Conservation (phyloP, 2,797 vertebrate species). For the Chaunax sp. region DNA sequence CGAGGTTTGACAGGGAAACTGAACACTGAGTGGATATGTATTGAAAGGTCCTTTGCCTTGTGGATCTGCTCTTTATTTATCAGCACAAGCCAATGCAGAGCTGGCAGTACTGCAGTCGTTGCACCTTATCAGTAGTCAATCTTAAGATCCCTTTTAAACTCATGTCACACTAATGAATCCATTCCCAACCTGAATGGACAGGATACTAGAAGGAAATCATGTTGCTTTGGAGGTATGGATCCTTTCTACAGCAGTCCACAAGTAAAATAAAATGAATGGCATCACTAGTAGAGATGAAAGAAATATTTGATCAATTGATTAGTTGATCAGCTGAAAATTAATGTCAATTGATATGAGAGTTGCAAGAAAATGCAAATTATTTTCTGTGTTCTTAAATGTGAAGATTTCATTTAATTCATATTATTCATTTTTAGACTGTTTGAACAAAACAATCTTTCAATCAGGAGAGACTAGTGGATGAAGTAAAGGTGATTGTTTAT, state of each 20-base stretch:
- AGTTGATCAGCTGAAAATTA: too few relatives aligned
- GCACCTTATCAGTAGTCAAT: conserved; percentile 20
- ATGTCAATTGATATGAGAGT: too few relatives aligned
- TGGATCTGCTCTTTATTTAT: conserved; percentile 53
- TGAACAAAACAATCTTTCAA: too few relatives aligned
- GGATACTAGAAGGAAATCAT: neutral
- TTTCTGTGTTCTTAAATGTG: too few relatives aligned
- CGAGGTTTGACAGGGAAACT: conserved; percentile 47
- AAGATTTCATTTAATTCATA: too few relatives aligned
- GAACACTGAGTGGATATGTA: conserved; percentile 31
- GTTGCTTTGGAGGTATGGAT: conserved; percentile 2
- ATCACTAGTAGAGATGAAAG: too few relatives aligned
- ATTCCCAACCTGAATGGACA: conserved; percentile 4
- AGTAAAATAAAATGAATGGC: neutral
- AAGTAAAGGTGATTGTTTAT: too few relatives aligned
- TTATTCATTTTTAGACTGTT: too few relatives aligned
- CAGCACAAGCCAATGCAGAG: conserved; percentile 14
- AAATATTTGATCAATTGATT: too few relatives aligned
- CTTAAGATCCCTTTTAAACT: conserved; percentile 18
- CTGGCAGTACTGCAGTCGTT: conserved; percentile 31
- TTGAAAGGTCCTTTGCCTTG: conserved; percentile 19
- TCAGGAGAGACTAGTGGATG: too few relatives aligned
- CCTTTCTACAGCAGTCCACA: neutral
- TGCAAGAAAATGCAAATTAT: too few relatives aligned
- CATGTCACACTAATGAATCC: conserved; percentile 15